phyloP scores from a whole-genome alignment of 2,888 invertebrate genomes.

The Mythimna ferrago region DNA sequence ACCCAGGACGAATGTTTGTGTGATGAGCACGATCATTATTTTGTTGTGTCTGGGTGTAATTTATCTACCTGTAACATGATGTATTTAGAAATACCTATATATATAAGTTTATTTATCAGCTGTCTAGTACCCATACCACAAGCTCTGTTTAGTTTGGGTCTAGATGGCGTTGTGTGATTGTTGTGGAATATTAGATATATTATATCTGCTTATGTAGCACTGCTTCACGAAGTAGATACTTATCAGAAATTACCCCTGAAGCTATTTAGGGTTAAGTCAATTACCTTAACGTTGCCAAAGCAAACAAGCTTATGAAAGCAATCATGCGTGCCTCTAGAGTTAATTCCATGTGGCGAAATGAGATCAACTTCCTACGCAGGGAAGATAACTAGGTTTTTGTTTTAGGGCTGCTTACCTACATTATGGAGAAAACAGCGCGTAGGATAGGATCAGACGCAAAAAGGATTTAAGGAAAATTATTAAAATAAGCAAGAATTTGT shows the following conservation, averaged over 20 bases:
- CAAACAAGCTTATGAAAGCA: constrained; percentile 11
- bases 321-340: background rate
- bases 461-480: background rate
- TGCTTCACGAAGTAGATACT: background rate
- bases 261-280: background rate
- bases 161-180: too few relatives aligned
- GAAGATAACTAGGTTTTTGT: background rate
- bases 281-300: background rate
- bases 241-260: background rate
- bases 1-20: too few relatives aligned
- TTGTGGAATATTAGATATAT: too few relatives aligned
- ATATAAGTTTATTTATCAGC: too few relatives aligned
- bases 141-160: too few relatives aligned
- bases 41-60: too few relatives aligned
- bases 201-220: background rate
- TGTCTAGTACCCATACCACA: too few relatives aligned
- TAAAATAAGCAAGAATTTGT: background rate
- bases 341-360: constrained; percentile 3
- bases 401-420: background rate
- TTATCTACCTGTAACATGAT: too few relatives aligned
- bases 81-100: too few relatives aligned
- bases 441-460: background rate
- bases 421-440: background rate
- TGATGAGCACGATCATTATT: too few relatives aligned
- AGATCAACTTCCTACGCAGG: constrained; percentile 5